These are phyloP conservation scores for Dissostichus mawsoni DNA, from an alignment of 2,113 vertebrate genomes.

Conservation along the genomic window DNA sequence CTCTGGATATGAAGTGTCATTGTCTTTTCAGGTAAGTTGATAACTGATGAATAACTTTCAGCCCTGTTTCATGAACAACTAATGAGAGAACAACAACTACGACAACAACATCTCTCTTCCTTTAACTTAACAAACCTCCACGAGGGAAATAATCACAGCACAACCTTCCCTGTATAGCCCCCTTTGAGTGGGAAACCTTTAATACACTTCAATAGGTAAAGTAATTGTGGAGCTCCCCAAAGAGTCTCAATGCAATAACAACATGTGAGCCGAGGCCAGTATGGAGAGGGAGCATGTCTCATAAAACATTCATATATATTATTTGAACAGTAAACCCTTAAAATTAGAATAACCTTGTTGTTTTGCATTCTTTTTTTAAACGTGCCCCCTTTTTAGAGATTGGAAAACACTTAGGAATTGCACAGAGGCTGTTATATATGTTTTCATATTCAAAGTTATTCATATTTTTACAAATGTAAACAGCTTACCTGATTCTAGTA, in stretches of 20 bases:
- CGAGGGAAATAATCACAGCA: constrained; percentile 14
- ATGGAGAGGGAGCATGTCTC: not conserved
- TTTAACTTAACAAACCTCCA: constrained; percentile 21
- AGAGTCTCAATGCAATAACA: not conserved
- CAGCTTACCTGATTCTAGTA: too few relatives aligned
- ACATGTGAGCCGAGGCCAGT: not conserved
- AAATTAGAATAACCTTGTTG: too few relatives aligned
- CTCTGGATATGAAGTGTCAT: not conserved
- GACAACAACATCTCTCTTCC: not conserved
- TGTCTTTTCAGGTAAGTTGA: not conserved
- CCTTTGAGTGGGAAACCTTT: not conserved
- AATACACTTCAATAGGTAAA: not conserved
- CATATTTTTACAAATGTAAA: too few relatives aligned
- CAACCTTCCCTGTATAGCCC: not conserved
- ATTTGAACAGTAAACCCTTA: not conserved
- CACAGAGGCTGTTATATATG: too few relatives aligned
- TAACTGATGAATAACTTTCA: not conserved
- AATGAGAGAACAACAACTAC: not conserved
- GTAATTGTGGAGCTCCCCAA: not conserved
- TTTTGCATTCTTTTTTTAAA: too few relatives aligned
- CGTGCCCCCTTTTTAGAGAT: too few relatives aligned
- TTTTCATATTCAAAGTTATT: too few relatives aligned
- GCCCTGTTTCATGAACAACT: not conserved
- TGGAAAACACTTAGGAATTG: too few relatives aligned
- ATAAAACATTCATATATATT: not conserved